Percentiles rank a stretch among this genome's conserved stretches.
Evolutionary conservation across 2,113 vertebrate species (phyloP).

Genomic region (Pyxicephalus adspersus): DNA sequence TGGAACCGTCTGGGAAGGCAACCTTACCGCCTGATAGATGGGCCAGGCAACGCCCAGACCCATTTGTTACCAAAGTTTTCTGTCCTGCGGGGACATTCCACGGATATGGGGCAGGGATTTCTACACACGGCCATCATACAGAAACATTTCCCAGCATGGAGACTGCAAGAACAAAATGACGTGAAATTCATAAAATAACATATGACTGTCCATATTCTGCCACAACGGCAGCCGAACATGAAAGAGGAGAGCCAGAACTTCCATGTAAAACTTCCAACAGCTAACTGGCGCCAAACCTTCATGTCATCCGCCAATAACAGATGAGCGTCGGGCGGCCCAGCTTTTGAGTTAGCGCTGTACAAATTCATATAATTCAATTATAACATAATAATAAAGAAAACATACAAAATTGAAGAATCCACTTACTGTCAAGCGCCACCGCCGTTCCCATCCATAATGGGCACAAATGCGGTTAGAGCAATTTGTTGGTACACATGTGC

Average conservation of each 20-base stretch:
- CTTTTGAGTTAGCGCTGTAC: not conserved
- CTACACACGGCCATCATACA: too few relatives aligned
- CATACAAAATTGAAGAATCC: slow-evolving; percentile 38
- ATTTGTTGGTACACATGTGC: slow-evolving; percentile 23
- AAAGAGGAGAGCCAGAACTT: too few relatives aligned
- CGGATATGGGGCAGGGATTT: too few relatives aligned
- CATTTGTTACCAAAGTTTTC: too few relatives aligned
- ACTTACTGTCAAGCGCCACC: slow-evolving; percentile 23
- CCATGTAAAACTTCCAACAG: too few relatives aligned
- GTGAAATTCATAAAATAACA: too few relatives aligned
- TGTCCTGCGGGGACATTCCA: not conserved
- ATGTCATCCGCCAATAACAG: not conserved
- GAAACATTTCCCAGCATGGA: too few relatives aligned
- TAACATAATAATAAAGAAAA: slow-evolving; percentile 44
- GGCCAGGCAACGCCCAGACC: not conserved
- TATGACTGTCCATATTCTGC: too few relatives aligned
- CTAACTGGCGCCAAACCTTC: not conserved
- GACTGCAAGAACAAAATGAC: too few relatives aligned
- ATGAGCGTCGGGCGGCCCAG: not conserved
- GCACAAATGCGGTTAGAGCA: slow-evolving; percentile 39
- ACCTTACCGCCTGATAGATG: slow-evolving; percentile 3
- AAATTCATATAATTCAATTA: slow-evolving; percentile 39
- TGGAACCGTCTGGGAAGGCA: slow-evolving; percentile 14
- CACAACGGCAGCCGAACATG: too few relatives aligned
- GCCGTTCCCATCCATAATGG: slow-evolving; percentile 23